Evolutionary conservation across 2,797 vertebrate genomes (phyloP).

Genomic region (Periophthalmus magnuspinnatus): DNA sequence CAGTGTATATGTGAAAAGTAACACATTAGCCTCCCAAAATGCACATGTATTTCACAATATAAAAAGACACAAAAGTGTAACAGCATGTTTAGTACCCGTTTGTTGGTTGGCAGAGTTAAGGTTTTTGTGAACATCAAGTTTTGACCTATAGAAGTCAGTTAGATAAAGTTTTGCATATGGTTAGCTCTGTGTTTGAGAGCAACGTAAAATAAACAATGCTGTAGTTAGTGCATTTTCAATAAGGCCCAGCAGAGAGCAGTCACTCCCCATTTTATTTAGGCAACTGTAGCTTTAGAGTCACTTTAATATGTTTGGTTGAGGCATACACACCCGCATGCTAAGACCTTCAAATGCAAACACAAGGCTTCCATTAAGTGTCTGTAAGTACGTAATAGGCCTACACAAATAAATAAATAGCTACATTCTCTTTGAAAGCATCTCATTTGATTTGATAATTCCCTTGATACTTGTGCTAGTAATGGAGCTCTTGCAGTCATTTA

Average conservation of each 20-base stretch:
- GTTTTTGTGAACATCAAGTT: constrained; percentile 20
- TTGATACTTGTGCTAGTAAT: constrained; percentile 29
- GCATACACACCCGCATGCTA: constrained; percentile 61
- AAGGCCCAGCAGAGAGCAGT: constrained; percentile 58
- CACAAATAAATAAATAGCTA: constrained; percentile 31
- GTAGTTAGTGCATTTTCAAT: constrained; percentile 45
- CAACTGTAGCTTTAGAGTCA: constrained; percentile 32
- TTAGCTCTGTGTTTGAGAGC: constrained; percentile 14
- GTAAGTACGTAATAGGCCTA: constrained; percentile 29
- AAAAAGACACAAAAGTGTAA: constrained; percentile 44
- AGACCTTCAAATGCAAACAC: constrained; percentile 52
- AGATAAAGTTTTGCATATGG: constrained; percentile 10
- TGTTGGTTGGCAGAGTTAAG: constrained; percentile 51
- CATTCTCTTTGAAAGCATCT: constrained; percentile 17
- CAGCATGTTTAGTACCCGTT: constrained; percentile 32
- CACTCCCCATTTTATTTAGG: constrained; percentile 21
- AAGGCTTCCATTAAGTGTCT: constrained; percentile 42
- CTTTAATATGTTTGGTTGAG: constrained; percentile 41
- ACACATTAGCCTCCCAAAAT: constrained; percentile 40
- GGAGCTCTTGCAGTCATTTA: constrained; percentile 13
- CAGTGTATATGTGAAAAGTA: constrained; percentile 31
- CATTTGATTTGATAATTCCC: constrained; percentile 10
- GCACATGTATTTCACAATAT: constrained; percentile 44
- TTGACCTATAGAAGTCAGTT: neutral
- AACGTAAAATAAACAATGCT: neutral